Base-by-base conservation (phyloP, 2,888 invertebrate species). In the Germaria angustata region DNA sequence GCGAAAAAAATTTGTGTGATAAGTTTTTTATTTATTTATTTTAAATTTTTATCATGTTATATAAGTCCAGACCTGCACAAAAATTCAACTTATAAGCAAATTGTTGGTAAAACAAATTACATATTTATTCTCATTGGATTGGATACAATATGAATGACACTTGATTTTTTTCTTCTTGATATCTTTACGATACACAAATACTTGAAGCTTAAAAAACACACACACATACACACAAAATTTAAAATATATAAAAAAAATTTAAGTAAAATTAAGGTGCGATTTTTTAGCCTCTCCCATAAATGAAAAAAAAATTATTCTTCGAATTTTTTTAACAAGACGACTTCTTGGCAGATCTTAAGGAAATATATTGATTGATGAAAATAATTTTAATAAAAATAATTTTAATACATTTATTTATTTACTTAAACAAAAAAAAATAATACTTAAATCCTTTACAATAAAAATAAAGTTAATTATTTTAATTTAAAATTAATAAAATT, bases 91-190 rank as follows among this genome's bases (percentile, higher is more conserved):
- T 59, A 15, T 66, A 32, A 71, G 15, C 63, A 49, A 57, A 22
- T 71, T 34, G 51, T 59, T 68, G 49, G 68, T 63, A 69, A 76
- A 46, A 66, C 53, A 55, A 77, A 77, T n/a, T n/a, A n/a, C 3
- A 81, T 81, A 72, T 81, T 81, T 77, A 72, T 81, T 66, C 66
- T 72, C 55, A 61, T 77, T 72, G 63, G 68, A 61, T 77, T 72
- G 63, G 68, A 46, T 81, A 78, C 68, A 72, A 77, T 55, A 77
- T 81, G 81, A 73, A 69, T 81, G 81, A 78, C 78, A 81, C 73
- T 77, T 81, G 78, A 75, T 65, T 80, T 80, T 36, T 63, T 59
- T 24, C 17, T 22, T 63, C n/a, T 32, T 53, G 79, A 75, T 81
- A 61, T 71, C 57, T 59, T 13, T 44, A 11, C 71, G 34, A 76